These are phyloP conservation scores for Eufriesea mexicana DNA, from an alignment of 1,140 invertebrate genomes.

Conservation along the genomic window DNA sequence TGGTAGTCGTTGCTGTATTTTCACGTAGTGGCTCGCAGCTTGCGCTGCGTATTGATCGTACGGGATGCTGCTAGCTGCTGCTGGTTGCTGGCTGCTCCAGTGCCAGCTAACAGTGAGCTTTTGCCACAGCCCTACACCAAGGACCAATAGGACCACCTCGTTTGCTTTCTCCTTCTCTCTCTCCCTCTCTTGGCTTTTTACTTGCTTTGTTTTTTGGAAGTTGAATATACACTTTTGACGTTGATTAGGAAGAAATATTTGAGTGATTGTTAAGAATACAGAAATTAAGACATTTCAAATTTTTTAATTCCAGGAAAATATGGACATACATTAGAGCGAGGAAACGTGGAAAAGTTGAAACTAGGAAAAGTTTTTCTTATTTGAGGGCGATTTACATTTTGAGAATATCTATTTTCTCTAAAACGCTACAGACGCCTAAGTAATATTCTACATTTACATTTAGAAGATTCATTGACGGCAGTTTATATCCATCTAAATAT, in stretches of 20 bases:
- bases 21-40: conserved; percentile 48
- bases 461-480: neutral
- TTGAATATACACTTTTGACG: too few relatives aligned
- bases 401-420: too few relatives aligned
- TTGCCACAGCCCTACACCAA: conserved; percentile 15
- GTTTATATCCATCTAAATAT: neutral
- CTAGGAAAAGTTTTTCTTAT: too few relatives aligned
- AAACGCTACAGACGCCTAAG: too few relatives aligned
- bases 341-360: too few relatives aligned
- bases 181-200: neutral
- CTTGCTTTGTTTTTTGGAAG: neutral
- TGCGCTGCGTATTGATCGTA: conserved; percentile 63
- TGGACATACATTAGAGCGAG: too few relatives aligned
- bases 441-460: neutral
- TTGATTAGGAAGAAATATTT: too few relatives aligned
- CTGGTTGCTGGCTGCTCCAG: conserved; percentile 26
- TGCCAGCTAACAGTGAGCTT: conserved; percentile 23
- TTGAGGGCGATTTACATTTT: too few relatives aligned
- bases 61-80: conserved; percentile 53
- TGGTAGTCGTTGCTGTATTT: conserved; percentile 60
- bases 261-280: too few relatives aligned
- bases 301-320: too few relatives aligned
- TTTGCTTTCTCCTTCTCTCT: neutral
- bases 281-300: too few relatives aligned
- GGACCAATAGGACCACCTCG: conserved; percentile 11